phyloP scores from a whole-genome alignment of 92 coral and sea anemone species.

The Desmophyllum pertusum region DNA sequence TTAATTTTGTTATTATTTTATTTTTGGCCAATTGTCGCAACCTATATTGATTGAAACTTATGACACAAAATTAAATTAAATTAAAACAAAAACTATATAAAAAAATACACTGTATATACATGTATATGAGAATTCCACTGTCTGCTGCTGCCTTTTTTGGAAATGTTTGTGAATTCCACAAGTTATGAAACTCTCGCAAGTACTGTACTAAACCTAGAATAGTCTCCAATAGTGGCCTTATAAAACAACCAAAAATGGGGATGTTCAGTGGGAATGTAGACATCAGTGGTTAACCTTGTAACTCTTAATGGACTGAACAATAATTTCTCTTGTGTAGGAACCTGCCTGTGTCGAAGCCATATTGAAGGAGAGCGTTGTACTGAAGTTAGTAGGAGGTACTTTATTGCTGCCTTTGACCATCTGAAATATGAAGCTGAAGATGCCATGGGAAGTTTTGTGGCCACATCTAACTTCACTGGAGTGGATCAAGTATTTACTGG shows the following conservation, averaged over 20 bases:
- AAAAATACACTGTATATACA: no score
- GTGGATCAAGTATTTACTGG: conserved; percentile 80
- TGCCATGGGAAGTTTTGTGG: conserved; percentile 67
- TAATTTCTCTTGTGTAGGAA: conserved; percentile 54
- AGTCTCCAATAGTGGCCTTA: not conserved
- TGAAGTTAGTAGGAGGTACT: conserved; percentile 61
- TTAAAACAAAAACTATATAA: not conserved
- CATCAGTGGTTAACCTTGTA: not conserved
- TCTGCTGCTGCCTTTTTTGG: not conserved
- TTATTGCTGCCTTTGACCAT: conserved; percentile 67
- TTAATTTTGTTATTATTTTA: not conserved
- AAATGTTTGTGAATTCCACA: not conserved
- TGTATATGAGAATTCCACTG: not conserved
- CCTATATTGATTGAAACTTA: not conserved
- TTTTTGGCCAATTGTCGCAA: not conserved
- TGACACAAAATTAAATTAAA: no score
- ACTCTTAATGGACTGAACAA: not conserved
- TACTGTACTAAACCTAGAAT: not conserved
- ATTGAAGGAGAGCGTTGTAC: conserved; percentile 83
- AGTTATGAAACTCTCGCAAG: not conserved
- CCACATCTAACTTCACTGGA: conserved; percentile 71
- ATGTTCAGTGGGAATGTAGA: no score
- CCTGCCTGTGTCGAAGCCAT: conserved; percentile 78
- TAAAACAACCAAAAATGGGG: not conserved
- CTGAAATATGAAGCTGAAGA: conserved; percentile 84